Base-by-base conservation (phyloP, 2,113 vertebrate species). In the Ifrita kowaldi region DNA sequence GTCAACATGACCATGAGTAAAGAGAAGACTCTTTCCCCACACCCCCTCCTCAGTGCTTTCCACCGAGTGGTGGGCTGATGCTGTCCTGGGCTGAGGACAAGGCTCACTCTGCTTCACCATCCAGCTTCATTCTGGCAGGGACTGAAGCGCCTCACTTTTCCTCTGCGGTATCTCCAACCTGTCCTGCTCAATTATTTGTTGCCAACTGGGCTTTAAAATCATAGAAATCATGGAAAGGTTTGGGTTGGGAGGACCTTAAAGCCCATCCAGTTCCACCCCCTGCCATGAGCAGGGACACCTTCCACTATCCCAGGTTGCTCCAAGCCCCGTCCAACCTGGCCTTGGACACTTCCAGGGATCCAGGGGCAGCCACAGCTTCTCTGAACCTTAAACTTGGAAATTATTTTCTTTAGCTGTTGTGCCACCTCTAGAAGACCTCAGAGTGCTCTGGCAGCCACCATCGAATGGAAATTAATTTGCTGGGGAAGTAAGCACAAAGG, bases 231-330 rank as follows among this genome's bases (percentile, higher is more conserved):
- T 22, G 46, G 39, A n/a, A 53, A 60, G 24, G 13, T 26, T 82
- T 68, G 44, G 5, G 19, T 39, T 28, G 47, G 28, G 27, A 68
- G 46, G 23, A 53, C 2, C 30, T 53, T 32, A 20, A 53, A 60
- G 1, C 13, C 8, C 20, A 46, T 8, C 9, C 16, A 2, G 6
- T 17, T 0, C 60, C 23, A 65, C 2, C 27, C 11, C 18, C 37
- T 50, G 59, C 50, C 50, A 9, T 2, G 22, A 8, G 7, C 19
- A 53, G 46, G 47, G n/a, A 13, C 24, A 32, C 9, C 11, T 76
- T 3, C 14, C n/a, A 27, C 13, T 15, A 0, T 0, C 0, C n/a
- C 62, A 53, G 39, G 17, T 0, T 26, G 24, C 20, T 82, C 39
- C 69, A 75, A 82, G 33, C 8, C 6, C 52, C 0, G 0, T 44